Base-by-base conservation (phyloP, 2,888 invertebrate species). In the Megastigmus dorsalis region DNA sequence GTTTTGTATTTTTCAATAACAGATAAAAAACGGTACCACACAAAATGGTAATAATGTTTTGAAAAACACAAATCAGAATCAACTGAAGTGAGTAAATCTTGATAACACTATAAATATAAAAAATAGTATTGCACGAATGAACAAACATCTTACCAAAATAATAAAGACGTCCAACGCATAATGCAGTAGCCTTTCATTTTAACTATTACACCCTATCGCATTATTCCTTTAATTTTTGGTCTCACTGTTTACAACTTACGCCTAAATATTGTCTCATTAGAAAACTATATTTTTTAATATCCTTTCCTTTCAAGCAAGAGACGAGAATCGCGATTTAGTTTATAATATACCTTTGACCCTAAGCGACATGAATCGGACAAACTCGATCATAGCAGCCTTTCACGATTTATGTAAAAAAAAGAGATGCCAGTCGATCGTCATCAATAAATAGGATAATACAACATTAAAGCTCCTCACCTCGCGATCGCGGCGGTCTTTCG, bases 221-320 rank as follows among this genome's bases (percentile, higher is more conserved):
- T 81, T 84, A 85, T 81, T 79, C 77, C 77, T 80, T 82, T 84
- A 85, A 65, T 85, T 87, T 87, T 87, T 87, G 86, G 86, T 87
- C 84, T 86, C 82, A 79, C 79, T 86, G 68, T 80, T 78, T 81
- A 79, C 80, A 84, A 83, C 86, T 85, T 86, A 87, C 78, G 82
- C 82, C 85, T 87, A 87, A 83, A 86, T 87, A 87, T 87, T 87
- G 85, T 87, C 86, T 83, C 80, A 76, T 84, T 84, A 80, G 74
- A 83, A 67, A 75, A 59, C 43, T 69, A 69, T 33, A 57, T 50
- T 66, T 38, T 26, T 23, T 41, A 15, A 18, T 15, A 52, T 57
- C 7, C 15, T 48, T 66, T n/a, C n/a, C n/a, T n/a, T 66, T 33
- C 43, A 62, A 73, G 55, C 67, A 67, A 62, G 15, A 62, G 36